Evolutionary conservation across 2,797 vertebrate genomes (phyloP), one percentile per base, ranked within the genome.

Genomic region (Thamnophis elegans): DNA sequence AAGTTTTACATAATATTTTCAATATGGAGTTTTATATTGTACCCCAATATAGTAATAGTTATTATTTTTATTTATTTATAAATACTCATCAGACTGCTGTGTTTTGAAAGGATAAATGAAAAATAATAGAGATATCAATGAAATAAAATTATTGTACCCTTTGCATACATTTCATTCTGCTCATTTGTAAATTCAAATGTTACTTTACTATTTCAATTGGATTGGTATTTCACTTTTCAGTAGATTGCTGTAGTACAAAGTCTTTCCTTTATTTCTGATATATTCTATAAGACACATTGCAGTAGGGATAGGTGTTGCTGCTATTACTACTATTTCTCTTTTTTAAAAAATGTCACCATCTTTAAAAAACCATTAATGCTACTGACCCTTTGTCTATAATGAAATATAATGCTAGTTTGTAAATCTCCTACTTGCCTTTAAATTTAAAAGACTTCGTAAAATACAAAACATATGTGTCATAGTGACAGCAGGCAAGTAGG

Each of bases 401-500:
- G 56, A 65, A 93, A 56, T 42, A 88, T 56, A 87, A 91, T 59
- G 87, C 88, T 88, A 62, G 47, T 54, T 78, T 91, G 89, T 93
- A 60, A 92, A 51, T 89, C 68, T 58, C 89, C 88, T 73, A 51
- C 78, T 92, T 89, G 85, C 89, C 55, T 92, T 78, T 95, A 9
- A 91, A 94, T 90, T 94, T 93, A 89, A 87, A 93, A 89, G 65
- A 82, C 55, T 94, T 93, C 58, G 26, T 93, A 97, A 94, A 95
- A 90, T 95, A 95, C 95, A 93, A 94, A 97, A 95, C 97, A 97
- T 96, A 96, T 97, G 96, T 96, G 96, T 96, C 95, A 73, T 58
- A 93, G 92, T 59, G 93, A 97, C 96, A 98, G 97, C 96, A 96
- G 97, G 97, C 95, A 89, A 95, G 95, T 95, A 97, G 96, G 96